Conservation (phyloP, 2,113 vertebrate species). For the Alces alces region DNA sequence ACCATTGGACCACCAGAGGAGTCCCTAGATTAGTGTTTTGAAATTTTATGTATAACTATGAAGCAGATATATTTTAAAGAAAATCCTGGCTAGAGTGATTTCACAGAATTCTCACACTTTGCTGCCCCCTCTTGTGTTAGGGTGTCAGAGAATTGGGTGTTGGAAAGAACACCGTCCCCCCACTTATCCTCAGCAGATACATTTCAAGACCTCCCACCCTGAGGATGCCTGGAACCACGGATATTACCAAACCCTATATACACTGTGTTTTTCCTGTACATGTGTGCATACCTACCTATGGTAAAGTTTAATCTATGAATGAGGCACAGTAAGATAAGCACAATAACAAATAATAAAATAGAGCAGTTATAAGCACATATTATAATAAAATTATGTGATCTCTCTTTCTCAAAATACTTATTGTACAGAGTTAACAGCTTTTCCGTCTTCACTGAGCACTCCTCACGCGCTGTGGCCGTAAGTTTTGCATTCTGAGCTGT, state of each 20-base stretch:
- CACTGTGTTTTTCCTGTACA: background rate
- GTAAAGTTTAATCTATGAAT: background rate
- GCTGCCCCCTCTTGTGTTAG: background rate
- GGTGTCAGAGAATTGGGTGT: background rate
- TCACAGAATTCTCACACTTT: background rate
- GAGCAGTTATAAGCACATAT: background rate
- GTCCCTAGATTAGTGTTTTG: background rate
- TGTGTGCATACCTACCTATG: background rate
- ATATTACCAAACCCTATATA: background rate
- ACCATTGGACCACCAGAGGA: background rate
- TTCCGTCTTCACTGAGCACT: background rate
- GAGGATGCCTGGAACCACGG: background rate
- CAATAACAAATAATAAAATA: background rate
- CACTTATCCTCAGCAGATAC: background rate
- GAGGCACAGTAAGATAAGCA: background rate
- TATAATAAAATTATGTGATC: background rate
- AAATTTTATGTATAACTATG: background rate
- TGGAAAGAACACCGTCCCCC: background rate
- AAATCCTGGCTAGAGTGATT: background rate
- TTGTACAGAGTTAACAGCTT: background rate
- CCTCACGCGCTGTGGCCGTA: accelerated
- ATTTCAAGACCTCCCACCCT: background rate
- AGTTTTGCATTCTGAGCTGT: background rate
- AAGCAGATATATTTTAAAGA: background rate
- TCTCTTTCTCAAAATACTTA: background rate